Base-by-base conservation (phyloP, 2,888 invertebrate species). In the Brachylomia viminalis region DNA sequence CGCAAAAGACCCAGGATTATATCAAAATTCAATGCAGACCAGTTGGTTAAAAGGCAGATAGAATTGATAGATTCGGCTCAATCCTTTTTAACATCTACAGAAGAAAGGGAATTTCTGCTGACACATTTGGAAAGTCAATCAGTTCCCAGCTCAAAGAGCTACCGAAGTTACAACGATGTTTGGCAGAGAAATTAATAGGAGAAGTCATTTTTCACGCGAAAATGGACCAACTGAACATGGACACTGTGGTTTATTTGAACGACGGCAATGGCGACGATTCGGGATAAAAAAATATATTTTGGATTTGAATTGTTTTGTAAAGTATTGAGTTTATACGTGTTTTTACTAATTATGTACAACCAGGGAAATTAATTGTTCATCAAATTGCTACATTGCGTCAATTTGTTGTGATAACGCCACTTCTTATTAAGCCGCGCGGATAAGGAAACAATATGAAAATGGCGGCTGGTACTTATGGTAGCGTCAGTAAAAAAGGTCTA, bases 161-260 rank as follows among this genome's bases (percentile, higher is more conserved):
- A 6, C 58, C 65, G 2, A 71, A 74, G 38, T 8, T 59, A 52
- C 74, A 74, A n/a, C 71, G 71, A 52, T 72, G 74, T 52, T 61
- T 74, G 30, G 74, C 74, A 3, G 74, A 74, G 45, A 66, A 66
- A 54, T 33, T 74, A 61, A 76, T 76, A 54, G 64, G 56, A 33
- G 74, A 74, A 66, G 72, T 76, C 27, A 62, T 71, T 17, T 75
- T 69, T 78, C 49, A 56, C 38, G 71, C 77, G 49, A 80, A 80
- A 76, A 61, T 74, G 61, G 66, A 74, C 30, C 65, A 66, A 54
- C 59, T 75, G 4, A 74, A 66, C 23, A 45, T 66, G 49, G 74
- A 52, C 7, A 66, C 76, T 17, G 59, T 61, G 17, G 42, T 74
- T n/a, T 49, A 66, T 59, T 66, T 66, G 42, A 72, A 67, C 11